A percentile compares a stretch with the other conserved stretches of the same genome.
These are phyloP conservation scores for Coptodon bakossiorum DNA, from an alignment of 2,113 vertebrate species.

Conservation along the genomic window DNA sequence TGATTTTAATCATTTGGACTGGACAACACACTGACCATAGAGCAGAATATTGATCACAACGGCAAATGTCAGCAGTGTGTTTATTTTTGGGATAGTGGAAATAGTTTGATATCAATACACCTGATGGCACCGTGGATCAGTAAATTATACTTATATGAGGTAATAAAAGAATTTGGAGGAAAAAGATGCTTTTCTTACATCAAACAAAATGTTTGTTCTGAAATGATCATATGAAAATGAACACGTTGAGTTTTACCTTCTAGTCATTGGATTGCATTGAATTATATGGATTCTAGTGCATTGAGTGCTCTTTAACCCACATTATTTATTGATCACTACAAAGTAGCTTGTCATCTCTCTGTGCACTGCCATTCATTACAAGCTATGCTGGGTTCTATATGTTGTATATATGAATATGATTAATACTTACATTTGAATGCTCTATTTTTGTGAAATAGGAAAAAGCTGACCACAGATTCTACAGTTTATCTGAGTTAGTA, in stretches of 20 bases:
- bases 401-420: neutral
- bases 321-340: neutral
- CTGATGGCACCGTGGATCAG: neutral
- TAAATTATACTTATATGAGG: neutral
- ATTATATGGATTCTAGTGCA: neutral
- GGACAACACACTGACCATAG: neutral
- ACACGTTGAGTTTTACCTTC: neutral
- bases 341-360: neutral
- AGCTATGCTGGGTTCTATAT: neutral
- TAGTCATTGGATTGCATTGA: neutral
- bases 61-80: neutral
- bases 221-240: neutral
- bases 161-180: neutral
- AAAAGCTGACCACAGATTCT: constrained; percentile 37
- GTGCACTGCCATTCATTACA: neutral
- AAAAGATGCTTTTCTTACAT: neutral
- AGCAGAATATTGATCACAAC: neutral
- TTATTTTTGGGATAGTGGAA: neutral
- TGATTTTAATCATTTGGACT: neutral
- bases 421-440: neutral
- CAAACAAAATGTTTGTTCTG: neutral
- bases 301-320: neutral
- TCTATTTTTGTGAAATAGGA: neutral
- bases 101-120: neutral
- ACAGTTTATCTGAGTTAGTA: constrained; percentile 37